Percentiles rank a stretch among this genome's conserved stretches.
Conservation (phyloP, 1,140 invertebrate genomes). For the Whitmania pigra region DNA sequence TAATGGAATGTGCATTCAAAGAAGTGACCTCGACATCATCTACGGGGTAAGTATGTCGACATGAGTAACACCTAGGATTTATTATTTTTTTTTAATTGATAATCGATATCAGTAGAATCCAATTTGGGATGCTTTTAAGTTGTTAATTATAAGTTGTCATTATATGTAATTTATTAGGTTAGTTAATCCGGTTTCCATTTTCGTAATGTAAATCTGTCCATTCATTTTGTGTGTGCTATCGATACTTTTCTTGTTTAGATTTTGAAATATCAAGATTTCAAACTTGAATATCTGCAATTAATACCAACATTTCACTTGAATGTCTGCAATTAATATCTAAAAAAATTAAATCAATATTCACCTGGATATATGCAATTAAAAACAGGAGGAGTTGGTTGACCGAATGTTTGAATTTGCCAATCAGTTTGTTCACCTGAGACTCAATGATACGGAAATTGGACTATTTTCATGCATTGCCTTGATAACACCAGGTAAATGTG, state of each 20-base stretch:
- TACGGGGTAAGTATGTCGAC: slow-evolving; percentile 67
- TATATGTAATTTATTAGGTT: too few relatives aligned
- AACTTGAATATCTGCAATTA: too few relatives aligned
- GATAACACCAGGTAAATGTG: slow-evolving; percentile 53
- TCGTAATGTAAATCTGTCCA: background rate
- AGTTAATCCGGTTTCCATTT: too few relatives aligned
- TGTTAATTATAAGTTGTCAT: too few relatives aligned
- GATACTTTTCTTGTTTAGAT: background rate
- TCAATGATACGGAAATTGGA: slow-evolving; percentile 79
- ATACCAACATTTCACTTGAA: too few relatives aligned
- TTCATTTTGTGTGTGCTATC: background rate
- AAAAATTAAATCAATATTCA: background rate
- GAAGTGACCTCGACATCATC: slow-evolving; percentile 73
- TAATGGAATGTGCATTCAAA: slow-evolving; percentile 72
- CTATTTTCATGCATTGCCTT: slow-evolving; percentile 75
- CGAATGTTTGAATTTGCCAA: slow-evolving; percentile 49
- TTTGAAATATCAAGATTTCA: background rate
- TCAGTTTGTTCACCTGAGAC: slow-evolving; percentile 54
- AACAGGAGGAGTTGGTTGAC: slow-evolving; percentile 58
- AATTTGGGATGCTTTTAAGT: background rate
- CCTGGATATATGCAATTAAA: slow-evolving; percentile 21
- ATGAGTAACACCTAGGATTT: background rate
- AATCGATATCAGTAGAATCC: background rate
- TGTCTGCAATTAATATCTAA: too few relatives aligned
- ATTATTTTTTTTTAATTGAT: background rate